Conservation (phyloP, 1,140 invertebrate genomes). For the Penaeus chinensis region DNA sequence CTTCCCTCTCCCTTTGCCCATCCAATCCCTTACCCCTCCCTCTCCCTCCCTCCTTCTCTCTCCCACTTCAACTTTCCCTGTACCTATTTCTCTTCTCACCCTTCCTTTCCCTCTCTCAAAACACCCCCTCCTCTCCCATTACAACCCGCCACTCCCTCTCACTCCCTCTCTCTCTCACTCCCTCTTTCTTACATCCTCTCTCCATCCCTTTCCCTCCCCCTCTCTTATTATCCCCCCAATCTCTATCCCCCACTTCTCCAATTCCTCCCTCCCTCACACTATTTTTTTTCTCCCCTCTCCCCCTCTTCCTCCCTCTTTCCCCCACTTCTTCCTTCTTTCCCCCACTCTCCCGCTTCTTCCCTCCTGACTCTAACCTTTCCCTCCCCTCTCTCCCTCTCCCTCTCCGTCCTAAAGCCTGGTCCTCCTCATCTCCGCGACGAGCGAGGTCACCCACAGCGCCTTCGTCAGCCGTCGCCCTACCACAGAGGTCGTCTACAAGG, state of each 20-base stretch:
- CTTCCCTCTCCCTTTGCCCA: too few species aligned
- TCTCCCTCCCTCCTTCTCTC: neutral
- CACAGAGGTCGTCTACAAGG: neutral
- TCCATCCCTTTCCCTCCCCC: too few species aligned
- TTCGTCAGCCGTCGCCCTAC: conserved; percentile 13
- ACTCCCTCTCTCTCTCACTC: too few species aligned
- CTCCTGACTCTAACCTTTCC: neutral
- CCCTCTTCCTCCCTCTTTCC: neutral
- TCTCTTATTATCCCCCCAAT: neutral
- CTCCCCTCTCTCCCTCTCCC: neutral
- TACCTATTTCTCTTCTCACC: too few species aligned
- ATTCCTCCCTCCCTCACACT: neutral
- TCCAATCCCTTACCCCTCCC: too few species aligned
- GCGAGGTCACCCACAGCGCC: conserved; percentile 14
- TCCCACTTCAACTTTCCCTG: too few species aligned
- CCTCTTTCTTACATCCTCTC: too few species aligned
- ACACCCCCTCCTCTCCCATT: too few species aligned
- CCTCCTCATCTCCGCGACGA: neutral
- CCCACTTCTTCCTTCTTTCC: neutral
- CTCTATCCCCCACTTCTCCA: neutral
- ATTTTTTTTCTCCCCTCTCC: neutral
- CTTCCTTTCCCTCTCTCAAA: too few species aligned
- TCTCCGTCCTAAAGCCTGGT: neutral
- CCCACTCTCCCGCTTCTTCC: neutral
- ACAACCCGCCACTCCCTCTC: too few species aligned